These are phyloP conservation scores for Nowickia ferox DNA, from an alignment of 2,888 invertebrate species.

Conservation along the genomic window DNA sequence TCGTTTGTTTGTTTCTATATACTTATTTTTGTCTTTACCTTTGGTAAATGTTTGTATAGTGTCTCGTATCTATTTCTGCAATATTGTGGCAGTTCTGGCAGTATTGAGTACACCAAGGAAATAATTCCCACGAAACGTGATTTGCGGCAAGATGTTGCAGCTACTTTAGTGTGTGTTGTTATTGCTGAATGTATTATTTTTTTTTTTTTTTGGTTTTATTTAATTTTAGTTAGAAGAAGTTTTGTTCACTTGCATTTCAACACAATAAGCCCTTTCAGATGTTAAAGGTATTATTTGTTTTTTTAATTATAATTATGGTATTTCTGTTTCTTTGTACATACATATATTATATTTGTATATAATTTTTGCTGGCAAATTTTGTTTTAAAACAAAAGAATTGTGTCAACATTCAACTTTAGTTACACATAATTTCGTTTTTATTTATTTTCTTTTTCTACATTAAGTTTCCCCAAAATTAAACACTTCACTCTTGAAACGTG, in stretches of 20 bases:
- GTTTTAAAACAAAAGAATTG: conserved; percentile 2
- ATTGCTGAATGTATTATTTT: conserved; percentile 49
- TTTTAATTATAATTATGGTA: conserved; percentile 32
- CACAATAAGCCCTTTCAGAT: conserved; percentile 18
- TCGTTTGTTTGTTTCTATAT: conserved; percentile 43
- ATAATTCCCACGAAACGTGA: conserved; percentile 74
- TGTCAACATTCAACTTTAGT: conserved; percentile 77
- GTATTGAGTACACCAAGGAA: conserved; percentile 63
- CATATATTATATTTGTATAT: too few species aligned
- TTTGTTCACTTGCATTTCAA: conserved; percentile 40
- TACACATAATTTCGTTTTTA: conserved; percentile 71
- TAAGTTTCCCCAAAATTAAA: background rate
- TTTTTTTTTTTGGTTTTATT: conserved; percentile 24
- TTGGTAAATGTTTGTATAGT: conserved; percentile 19
- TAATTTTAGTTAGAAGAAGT: conserved; percentile 43
- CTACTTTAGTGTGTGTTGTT: conserved; percentile 50
- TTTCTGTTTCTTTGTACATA: conserved; percentile 6
- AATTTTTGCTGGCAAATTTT: conserved; percentile 34
- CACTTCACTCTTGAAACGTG: conserved; percentile 13
- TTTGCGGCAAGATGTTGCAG: conserved; percentile 70
- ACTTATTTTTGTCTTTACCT: conserved; percentile 49
- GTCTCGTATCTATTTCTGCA: conserved; percentile 48
- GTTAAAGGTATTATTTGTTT: conserved; percentile 23
- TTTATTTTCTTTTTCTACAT: background rate
- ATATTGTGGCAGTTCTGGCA: conserved; percentile 58